A percentile compares a stretch with the other conserved stretches of the same genome.
phyloP scores from a whole-genome alignment of 2,888 invertebrate species.

The Calameuta filiformis region DNA sequence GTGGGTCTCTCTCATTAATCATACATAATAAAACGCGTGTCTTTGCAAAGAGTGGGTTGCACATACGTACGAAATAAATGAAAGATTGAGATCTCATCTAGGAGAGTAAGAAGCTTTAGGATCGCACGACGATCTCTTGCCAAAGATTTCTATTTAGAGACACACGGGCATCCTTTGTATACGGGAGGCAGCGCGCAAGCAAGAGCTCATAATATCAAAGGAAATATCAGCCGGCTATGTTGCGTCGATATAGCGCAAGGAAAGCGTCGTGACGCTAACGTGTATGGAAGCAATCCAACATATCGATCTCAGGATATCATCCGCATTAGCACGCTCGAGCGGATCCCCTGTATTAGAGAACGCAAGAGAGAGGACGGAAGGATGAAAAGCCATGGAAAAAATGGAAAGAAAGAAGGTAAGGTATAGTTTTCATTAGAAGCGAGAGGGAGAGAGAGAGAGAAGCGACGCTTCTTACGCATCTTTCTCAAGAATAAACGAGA shows the following conservation, averaged over 20 bases:
- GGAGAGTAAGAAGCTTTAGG: not conserved
- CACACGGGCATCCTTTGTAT: not conserved
- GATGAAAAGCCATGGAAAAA: not conserved
- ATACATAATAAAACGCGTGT: not conserved
- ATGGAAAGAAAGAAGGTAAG: conserved; percentile 5
- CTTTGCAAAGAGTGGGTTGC: not conserved
- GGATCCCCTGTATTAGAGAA: not conserved
- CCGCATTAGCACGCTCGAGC: not conserved
- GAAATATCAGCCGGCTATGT: not conserved
- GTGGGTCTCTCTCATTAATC: not conserved
- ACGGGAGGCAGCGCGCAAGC: not conserved
- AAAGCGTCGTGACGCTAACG: not conserved
- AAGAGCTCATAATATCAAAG: not conserved
- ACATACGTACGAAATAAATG: not conserved
- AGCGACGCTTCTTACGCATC: not conserved
- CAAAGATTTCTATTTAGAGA: not conserved
- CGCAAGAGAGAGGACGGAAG: not conserved
- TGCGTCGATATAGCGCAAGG: not conserved
- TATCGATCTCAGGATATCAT: not conserved
- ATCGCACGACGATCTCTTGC: not conserved
- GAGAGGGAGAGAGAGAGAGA: conserved; percentile 11
- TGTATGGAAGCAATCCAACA: not conserved
- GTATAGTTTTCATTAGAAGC: not conserved
- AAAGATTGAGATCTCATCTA: not conserved
- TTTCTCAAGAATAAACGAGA: not conserved